A percentile compares a stretch with the other conserved stretches of the same genome.
phyloP scores from a whole-genome alignment of 2,797 vertebrate genomes.

The Sciurus vulgaris region DNA sequence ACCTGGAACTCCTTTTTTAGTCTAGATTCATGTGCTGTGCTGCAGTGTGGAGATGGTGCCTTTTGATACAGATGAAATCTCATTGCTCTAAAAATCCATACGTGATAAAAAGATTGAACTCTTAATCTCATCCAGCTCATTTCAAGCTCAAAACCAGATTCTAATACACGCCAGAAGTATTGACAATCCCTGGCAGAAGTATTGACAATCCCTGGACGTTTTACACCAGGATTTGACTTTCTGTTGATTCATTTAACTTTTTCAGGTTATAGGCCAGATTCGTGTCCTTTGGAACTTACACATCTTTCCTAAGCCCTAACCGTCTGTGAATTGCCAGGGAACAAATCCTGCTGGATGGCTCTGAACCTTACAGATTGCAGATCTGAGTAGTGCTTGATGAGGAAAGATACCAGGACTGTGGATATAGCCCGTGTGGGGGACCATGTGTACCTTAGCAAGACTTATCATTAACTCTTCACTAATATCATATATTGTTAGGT shows the following conservation, averaged over 20 bases:
- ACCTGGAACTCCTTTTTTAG: not conserved
- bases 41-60: not conserved
- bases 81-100: not conserved
- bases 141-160: not conserved
- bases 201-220: not conserved
- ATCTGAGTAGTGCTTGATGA: not conserved
- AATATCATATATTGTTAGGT: not conserved
- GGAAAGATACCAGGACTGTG: not conserved
- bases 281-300: not conserved
- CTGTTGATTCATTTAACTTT: not conserved
- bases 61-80: not conserved
- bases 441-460: not conserved
- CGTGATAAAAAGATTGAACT: not conserved
- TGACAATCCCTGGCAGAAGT: not conserved
- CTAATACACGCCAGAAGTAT: not conserved
- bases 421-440: not conserved
- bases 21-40: not conserved
- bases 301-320: not conserved
- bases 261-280: constrained; percentile 27
- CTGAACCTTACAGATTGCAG: not conserved
- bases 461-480: constrained; percentile 2
- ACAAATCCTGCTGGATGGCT: not conserved
- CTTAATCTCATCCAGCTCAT: not conserved
- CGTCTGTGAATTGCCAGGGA: not conserved
- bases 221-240: constrained; percentile 26